Conservation (phyloP, 2,888 invertebrate genomes). For the Ennomos quercinarius region DNA sequence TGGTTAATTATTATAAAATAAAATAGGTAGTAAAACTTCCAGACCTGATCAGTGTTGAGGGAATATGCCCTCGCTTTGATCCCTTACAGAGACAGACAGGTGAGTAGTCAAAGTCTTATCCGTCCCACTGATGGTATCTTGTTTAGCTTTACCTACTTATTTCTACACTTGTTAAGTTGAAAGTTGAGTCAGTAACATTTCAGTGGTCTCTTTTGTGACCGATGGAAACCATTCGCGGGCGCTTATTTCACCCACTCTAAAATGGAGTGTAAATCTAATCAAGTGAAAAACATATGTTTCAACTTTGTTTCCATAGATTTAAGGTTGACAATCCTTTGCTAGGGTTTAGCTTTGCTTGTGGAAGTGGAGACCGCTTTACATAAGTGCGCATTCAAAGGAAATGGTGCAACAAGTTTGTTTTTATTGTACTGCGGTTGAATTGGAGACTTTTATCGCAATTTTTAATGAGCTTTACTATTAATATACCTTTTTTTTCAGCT, state of each 20-base stretch:
- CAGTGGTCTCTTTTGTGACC: not conserved
- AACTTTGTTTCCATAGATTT: not conserved
- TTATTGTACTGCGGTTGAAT: conserved; percentile 2
- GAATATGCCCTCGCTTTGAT: no score
- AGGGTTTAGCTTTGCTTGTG: not conserved
- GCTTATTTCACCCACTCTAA: conserved; percentile 2
- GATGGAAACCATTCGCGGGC: not conserved
- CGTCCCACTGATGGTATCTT: no score
- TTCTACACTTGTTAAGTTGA: no score
- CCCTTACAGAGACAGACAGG: no score
- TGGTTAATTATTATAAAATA: no score
- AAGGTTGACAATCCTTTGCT: conserved; percentile 1
- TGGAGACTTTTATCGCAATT: no score
- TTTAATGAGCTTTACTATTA: no score
- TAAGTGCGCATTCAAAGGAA: conserved; percentile 24
- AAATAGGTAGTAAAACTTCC: no score
- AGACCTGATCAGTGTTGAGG: no score
- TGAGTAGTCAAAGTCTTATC: no score
- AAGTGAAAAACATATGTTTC: not conserved
- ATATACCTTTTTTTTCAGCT: no score
- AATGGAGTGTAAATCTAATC: conserved; percentile 2
- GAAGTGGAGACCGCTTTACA: conserved; percentile 7
- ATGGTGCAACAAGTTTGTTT: conserved; percentile 21
- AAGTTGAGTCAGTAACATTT: not conserved
- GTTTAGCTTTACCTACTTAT: no score